Percentiles rank a stretch among this genome's conserved stretches.
Evolutionary conservation across 2,797 vertebrate genomes (phyloP).

Genomic region (Sebastes aleutianus): DNA sequence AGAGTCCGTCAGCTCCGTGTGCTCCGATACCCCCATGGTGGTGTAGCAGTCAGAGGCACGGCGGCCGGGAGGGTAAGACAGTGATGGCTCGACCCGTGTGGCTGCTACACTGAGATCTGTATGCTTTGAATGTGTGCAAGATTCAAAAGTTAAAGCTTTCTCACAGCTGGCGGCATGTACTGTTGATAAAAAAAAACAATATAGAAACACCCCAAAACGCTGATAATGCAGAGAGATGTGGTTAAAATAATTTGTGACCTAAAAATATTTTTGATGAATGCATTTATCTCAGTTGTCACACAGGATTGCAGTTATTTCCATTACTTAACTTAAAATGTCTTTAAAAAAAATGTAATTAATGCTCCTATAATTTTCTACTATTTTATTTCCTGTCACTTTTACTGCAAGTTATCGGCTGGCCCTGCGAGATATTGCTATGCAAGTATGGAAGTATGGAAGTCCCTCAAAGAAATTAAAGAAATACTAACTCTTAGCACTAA

Average conservation of each 20-base stretch:
- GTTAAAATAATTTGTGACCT: background rate
- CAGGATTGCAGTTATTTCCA: background rate
- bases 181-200: background rate
- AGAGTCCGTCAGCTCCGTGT: slow-evolving; percentile 91
- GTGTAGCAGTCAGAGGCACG: slow-evolving; percentile 73
- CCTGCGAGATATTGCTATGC: background rate
- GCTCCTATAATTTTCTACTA: background rate
- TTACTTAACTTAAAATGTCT: background rate
- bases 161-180: background rate
- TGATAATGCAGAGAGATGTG: background rate
- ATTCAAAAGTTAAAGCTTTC: slow-evolving; percentile 10
- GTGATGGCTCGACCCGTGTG: background rate
- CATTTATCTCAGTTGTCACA: background rate
- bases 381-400: too few relatives aligned
- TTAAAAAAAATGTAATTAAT: background rate
- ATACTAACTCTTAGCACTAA: background rate
- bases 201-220: background rate
- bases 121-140: slow-evolving; percentile 15
- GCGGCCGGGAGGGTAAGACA: background rate
- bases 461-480: background rate
- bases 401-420: background rate
- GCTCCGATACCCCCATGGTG: slow-evolving; percentile 94
- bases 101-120: background rate
- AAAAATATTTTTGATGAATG: background rate
- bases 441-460: background rate